Conservation (phyloP, 2,888 invertebrate species). For the Amblyjoppa proteus region DNA sequence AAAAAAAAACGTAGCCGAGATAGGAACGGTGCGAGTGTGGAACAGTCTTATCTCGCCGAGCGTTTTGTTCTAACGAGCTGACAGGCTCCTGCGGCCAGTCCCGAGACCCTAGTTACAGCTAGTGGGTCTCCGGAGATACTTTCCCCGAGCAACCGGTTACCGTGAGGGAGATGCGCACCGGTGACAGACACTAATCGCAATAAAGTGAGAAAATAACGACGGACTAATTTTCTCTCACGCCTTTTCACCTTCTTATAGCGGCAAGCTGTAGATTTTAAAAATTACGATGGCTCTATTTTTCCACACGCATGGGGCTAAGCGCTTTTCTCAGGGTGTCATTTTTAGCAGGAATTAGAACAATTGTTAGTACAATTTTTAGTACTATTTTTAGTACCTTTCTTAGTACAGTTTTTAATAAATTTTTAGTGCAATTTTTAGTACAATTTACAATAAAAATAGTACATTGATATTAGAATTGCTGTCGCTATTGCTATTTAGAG, state of each 20-base stretch:
- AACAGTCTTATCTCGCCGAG: conserved; percentile 66
- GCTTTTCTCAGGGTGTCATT: too few species aligned
- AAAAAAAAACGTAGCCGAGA: conserved; percentile 39
- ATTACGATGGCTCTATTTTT: not conserved
- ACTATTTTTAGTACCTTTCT: not conserved
- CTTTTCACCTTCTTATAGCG: not conserved
- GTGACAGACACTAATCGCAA: conserved; percentile 16
- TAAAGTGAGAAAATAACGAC: conserved; percentile 16
- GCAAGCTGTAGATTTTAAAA: not conserved
- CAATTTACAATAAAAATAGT: too few species aligned
- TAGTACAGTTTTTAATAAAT: not conserved
- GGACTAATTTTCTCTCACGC: not conserved
- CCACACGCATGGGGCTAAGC: not conserved
- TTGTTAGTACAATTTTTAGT: not conserved
- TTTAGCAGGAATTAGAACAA: too few species aligned
- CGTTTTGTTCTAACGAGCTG: conserved; percentile 77
- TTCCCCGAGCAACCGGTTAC: not conserved
- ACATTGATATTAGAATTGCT: too few species aligned
- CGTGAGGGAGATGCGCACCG: not conserved
- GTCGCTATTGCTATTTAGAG: too few species aligned
- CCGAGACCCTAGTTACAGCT: conserved; percentile 17
- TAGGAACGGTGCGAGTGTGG: conserved; percentile 58
- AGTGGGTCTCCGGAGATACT: not conserved
- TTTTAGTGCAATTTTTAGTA: not conserved
- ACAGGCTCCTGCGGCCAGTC: conserved; percentile 69